Evolutionary conservation across 2,888 invertebrate genomes (phyloP).

Genomic region (Heliconius hortense): DNA sequence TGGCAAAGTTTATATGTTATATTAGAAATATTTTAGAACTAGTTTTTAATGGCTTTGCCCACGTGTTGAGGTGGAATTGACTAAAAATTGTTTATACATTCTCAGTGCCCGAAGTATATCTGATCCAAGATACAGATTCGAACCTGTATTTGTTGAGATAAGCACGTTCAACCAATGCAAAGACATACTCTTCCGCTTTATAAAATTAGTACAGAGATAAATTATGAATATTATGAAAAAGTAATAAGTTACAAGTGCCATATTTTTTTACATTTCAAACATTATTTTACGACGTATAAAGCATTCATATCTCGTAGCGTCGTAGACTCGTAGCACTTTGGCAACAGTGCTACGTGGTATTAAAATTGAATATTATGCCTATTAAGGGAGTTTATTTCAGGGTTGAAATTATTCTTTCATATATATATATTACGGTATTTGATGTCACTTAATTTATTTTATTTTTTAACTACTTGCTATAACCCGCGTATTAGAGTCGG

Average conservation of each 20-base stretch:
- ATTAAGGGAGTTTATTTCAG: background rate
- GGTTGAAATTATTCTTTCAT: background rate
- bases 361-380: constrained; percentile 18
- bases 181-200: background rate
- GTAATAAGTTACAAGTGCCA: background rate
- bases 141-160: background rate
- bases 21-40: no score
- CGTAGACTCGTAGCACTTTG: constrained; percentile 22
- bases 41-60: no score
- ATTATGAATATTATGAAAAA: background rate
- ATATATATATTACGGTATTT: background rate
- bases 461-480: no score
- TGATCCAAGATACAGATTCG: background rate
- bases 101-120: no score
- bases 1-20: no score
- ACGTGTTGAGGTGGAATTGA: no score
- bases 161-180: background rate
- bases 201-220: constrained; percentile 1
- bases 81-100: no score
- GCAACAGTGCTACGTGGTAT: constrained; percentile 20
- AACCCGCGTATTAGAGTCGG: no score
- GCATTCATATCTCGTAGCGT: constrained; percentile 24
- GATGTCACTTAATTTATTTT: background rate
- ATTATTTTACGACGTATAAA: constrained; percentile 27
- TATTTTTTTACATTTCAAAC: constrained; percentile 12